Percentiles rank a stretch among this genome's conserved stretches.
These are phyloP conservation scores for Sympetrum striolatum DNA, from an alignment of 2,888 invertebrate genomes.

Conservation along the genomic window DNA sequence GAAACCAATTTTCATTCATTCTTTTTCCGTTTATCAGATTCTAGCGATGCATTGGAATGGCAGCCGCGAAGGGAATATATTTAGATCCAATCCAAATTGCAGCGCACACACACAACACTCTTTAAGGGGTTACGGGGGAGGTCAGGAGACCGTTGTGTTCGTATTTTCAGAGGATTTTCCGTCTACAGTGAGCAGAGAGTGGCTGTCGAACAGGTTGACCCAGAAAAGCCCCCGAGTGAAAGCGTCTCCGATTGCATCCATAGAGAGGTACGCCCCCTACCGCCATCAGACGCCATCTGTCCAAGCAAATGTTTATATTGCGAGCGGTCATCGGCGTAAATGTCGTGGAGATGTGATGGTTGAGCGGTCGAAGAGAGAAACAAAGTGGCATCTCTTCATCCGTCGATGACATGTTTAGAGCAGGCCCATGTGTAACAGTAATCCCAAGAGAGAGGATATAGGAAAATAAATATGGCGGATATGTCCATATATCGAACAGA, in stretches of 20 bases:
- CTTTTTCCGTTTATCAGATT: not conserved
- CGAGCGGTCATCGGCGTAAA: too few species aligned
- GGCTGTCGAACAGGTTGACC: not conserved
- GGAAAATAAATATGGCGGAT: too few species aligned
- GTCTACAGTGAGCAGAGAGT: not conserved
- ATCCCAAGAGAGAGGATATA: too few species aligned
- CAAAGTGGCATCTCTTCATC: too few species aligned
- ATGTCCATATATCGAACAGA: too few species aligned
- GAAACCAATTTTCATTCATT: not conserved
- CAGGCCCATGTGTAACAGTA: too few species aligned
- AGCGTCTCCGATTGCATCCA: not conserved
- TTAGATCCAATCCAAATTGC: not conserved
- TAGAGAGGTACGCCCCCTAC: too few species aligned
- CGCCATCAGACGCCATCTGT: too few species aligned
- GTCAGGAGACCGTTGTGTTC: not conserved
- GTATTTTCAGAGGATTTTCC: not conserved
- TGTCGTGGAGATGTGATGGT: too few species aligned
- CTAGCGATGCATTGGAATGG: not conserved
- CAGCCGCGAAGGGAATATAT: not conserved
- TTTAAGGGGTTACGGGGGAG: not conserved
- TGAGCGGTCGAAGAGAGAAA: too few species aligned
- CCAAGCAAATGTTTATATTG: too few species aligned
- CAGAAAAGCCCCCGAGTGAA: not conserved
- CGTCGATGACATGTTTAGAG: too few species aligned
- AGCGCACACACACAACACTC: not conserved